phyloP scores from a whole-genome alignment of 2,797 vertebrate genomes.

The Scleropages formosus region DNA sequence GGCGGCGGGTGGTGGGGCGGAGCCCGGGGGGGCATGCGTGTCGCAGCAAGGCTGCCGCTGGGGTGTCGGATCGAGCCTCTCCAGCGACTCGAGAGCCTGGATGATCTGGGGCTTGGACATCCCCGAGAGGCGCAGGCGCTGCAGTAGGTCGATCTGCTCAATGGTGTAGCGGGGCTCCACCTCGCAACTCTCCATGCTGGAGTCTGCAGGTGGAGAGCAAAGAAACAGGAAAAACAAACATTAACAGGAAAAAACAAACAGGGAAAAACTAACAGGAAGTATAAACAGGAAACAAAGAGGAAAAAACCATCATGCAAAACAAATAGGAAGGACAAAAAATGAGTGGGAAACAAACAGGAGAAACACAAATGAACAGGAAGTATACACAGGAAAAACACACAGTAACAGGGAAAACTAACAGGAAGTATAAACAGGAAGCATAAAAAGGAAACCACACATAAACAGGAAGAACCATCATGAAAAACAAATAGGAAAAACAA shows the following conservation, averaged over 20 bases:
- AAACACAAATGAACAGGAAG: no score
- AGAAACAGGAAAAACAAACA: not conserved
- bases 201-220: slow-evolving; percentile 67
- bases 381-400: no score
- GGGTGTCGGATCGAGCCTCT: slow-evolving; percentile 72
- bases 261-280: no score
- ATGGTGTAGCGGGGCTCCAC: slow-evolving; percentile 80
- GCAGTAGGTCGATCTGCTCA: slow-evolving; percentile 80
- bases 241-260: not conserved
- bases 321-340: no score
- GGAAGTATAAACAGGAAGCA: not conserved
- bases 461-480: not conserved
- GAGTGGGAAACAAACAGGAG: no score
- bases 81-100: slow-evolving; percentile 76
- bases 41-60: slow-evolving; percentile 66
- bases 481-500: not conserved
- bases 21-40: slow-evolving; percentile 57
- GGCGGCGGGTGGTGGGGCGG: slow-evolving; percentile 54
- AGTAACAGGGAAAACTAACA: no score
- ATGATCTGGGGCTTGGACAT: slow-evolving; percentile 80
- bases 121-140: slow-evolving; percentile 75
- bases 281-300: no score
- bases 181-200: slow-evolving; percentile 72
- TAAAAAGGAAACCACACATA: not conserved
- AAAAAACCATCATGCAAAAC: not conserved